phyloP scores from a whole-genome alignment of 2,888 invertebrate genomes.

The Anodontia alba region DNA sequence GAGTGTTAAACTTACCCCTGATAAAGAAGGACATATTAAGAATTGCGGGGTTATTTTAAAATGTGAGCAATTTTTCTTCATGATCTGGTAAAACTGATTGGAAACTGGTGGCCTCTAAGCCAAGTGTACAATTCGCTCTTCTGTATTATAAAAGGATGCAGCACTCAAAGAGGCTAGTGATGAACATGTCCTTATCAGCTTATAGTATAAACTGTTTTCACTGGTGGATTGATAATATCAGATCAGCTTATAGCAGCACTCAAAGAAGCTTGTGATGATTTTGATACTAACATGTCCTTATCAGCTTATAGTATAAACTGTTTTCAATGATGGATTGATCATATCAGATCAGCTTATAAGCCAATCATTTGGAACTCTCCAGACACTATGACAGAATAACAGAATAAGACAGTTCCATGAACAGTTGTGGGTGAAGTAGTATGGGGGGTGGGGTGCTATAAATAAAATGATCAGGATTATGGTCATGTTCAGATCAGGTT shows the following conservation, averaged over 20 bases:
- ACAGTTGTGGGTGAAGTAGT: too few species aligned
- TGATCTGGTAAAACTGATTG: background rate
- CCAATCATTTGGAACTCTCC: background rate
- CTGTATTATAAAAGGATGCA: background rate
- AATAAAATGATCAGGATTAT: slow-evolving; percentile 5
- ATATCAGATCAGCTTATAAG: too few species aligned
- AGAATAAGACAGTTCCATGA: slow-evolving; percentile 2
- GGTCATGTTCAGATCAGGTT: slow-evolving; percentile 38
- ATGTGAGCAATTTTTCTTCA: background rate
- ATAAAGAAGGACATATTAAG: background rate
- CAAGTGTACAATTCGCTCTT: background rate
- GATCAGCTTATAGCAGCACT: too few species aligned
- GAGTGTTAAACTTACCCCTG: background rate
- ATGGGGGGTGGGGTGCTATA: slow-evolving; percentile 22
- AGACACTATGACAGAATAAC: slow-evolving; percentile 13
- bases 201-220: too few species aligned
- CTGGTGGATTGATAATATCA: too few species aligned
- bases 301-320: too few species aligned
- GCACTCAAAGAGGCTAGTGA: too few species aligned
- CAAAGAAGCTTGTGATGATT: too few species aligned
- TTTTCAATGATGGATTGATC: too few species aligned
- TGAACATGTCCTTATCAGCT: too few species aligned
- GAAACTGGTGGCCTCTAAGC: background rate
- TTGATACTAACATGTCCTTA: too few species aligned
- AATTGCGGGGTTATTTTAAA: background rate